Conservation (phyloP, 2,113 vertebrate genomes). For the Ammodytes dubius region DNA sequence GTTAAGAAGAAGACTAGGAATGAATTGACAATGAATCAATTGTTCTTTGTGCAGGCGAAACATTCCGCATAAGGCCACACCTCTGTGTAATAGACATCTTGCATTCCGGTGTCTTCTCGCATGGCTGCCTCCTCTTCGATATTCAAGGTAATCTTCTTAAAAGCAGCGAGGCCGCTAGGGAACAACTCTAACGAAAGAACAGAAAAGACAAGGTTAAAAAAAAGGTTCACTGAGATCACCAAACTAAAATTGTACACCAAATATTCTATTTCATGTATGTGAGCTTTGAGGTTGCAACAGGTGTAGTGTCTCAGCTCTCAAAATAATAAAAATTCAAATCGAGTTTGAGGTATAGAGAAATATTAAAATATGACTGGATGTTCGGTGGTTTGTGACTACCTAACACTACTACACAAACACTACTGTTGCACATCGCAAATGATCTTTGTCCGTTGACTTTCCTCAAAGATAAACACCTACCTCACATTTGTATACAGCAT, state of each 20-base stretch:
- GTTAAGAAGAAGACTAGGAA: not conserved
- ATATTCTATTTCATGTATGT: not conserved
- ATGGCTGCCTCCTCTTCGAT: constrained; percentile 97
- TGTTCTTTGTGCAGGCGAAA: not conserved
- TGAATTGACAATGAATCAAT: not conserved
- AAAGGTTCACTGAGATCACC: not conserved
- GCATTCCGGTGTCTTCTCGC: constrained; percentile 97
- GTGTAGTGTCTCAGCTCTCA: not conserved
- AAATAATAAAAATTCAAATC: not conserved
- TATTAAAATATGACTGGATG: not conserved
- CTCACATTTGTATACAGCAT: constrained; percentile 17
- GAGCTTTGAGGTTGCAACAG: not conserved
- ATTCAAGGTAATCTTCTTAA: constrained; percentile 95
- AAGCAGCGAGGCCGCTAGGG: constrained; percentile 90
- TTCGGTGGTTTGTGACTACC: not conserved
- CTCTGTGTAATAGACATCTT: constrained; percentile 97
- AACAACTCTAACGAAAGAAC: constrained; percentile 87
- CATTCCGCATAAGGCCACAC: constrained; percentile 66
- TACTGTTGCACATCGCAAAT: not conserved
- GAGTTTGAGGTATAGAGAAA: too few relatives aligned
- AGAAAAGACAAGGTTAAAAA: not conserved
- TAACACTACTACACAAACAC: not conserved
- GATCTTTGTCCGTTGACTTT: not conserved
- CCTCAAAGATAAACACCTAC: not conserved
- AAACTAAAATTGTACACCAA: not conserved